These are phyloP conservation scores for Trichonephila clavipes DNA, from an alignment of 1,140 invertebrate species.

Conservation along the genomic window DNA sequence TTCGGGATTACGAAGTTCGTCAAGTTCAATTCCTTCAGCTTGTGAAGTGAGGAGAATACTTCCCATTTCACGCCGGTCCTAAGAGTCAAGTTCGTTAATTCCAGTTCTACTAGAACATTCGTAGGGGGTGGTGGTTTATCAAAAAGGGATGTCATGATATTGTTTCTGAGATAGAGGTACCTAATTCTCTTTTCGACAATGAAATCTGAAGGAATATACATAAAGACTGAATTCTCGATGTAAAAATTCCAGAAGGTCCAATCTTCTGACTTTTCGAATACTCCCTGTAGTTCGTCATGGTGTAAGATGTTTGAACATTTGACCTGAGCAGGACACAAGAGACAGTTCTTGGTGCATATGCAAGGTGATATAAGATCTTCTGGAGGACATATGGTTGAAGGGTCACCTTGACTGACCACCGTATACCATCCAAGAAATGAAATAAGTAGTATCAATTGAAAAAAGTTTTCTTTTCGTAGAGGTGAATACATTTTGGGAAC, in stretches of 20 bases:
- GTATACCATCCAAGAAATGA: background rate
- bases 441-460: background rate
- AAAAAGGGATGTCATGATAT: background rate
- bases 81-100: slow-evolving; percentile 18
- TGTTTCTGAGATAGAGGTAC: slow-evolving; percentile 6
- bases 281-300: background rate
- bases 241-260: slow-evolving; percentile 17
- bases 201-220: slow-evolving; percentile 10
- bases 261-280: background rate
- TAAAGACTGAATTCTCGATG: slow-evolving; percentile 23
- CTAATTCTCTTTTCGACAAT: background rate
- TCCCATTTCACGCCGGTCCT: background rate
- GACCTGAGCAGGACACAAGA: background rate
- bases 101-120: background rate
- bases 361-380: slow-evolving; percentile 15
- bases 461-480: background rate
- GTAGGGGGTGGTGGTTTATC: slow-evolving; percentile 14
- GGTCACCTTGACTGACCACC: background rate
- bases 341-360: background rate
- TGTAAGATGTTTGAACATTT: background rate
- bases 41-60: background rate
- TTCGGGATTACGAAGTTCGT: background rate
- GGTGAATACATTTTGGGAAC: background rate
- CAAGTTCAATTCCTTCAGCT: slow-evolving; percentile 23
- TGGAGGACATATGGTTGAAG: background rate